A percentile compares a stretch with the other conserved stretches of the same genome.
phyloP scores from a whole-genome alignment of 2,113 vertebrate genomes.

The Paracanthobrama guichenoti region DNA sequence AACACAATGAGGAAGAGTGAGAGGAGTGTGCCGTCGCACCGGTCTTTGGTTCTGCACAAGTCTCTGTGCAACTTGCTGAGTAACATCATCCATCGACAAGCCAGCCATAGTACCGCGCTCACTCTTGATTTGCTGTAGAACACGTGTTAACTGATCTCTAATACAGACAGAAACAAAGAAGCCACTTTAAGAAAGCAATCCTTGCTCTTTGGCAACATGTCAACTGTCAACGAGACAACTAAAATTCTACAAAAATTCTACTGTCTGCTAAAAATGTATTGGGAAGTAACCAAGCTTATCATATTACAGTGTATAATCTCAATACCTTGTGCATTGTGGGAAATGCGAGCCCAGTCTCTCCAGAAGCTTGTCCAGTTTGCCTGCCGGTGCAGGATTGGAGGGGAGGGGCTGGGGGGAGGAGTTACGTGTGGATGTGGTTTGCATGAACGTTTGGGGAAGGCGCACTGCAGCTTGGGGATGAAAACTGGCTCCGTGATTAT shows the following conservation, averaged over 20 bases:
- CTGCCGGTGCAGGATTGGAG: constrained; percentile 62
- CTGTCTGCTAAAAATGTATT: background rate
- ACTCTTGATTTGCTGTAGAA: constrained; percentile 91
- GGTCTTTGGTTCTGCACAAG: constrained; percentile 74
- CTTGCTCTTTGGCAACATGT: background rate
- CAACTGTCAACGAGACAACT: background rate
- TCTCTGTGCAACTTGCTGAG: constrained; percentile 78
- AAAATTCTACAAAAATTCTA: background rate
- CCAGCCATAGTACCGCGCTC: constrained; percentile 86
- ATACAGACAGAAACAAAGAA: background rate
- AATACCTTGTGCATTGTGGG: constrained; percentile 85
- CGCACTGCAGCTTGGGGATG: constrained; percentile 8
- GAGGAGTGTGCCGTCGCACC: constrained; percentile 31
- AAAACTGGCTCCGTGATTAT: constrained; percentile 12
- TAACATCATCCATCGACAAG: constrained; percentile 87
- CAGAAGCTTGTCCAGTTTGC: constrained; percentile 86
- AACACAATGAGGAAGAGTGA: background rate
- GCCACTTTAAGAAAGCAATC: background rate
- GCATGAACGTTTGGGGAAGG: background rate
- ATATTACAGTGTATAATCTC: background rate
- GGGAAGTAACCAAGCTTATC: background rate
- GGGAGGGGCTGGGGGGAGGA: constrained; percentile 61
- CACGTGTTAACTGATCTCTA: constrained; percentile 82
- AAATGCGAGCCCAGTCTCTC: constrained; percentile 83
- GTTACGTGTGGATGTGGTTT: background rate